Evolutionary conservation across 2,113 vertebrate genomes (phyloP).

Genomic region (Burhinus bistriatus): DNA sequence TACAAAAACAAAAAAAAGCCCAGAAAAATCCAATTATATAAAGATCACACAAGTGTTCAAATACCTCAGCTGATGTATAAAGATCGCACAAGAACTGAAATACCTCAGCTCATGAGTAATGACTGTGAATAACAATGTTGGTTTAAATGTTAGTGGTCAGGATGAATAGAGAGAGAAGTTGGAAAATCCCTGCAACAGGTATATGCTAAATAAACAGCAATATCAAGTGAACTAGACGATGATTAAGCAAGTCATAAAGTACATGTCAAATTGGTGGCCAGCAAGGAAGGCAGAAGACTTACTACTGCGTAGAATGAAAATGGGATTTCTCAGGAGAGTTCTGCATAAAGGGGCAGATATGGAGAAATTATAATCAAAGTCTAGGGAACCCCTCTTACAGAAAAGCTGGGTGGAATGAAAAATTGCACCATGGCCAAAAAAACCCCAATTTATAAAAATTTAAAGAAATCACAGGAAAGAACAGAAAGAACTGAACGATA

Average conservation of each 20-base stretch:
- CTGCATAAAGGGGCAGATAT: not conserved
- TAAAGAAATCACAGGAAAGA: not conserved
- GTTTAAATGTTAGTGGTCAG: not conserved
- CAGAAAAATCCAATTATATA: not conserved
- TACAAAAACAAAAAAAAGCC: not conserved
- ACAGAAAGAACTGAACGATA: not conserved
- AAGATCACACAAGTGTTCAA: not conserved
- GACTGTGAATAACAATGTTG: not conserved
- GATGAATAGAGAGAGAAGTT: not conserved
- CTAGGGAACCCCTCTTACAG: not conserved
- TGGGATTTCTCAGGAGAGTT: not conserved
- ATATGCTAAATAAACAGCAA: not conserved
- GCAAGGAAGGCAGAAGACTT: not conserved
- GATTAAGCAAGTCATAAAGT: not conserved
- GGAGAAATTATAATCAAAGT: not conserved
- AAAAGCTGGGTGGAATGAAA: not conserved
- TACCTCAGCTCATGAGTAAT: not conserved
- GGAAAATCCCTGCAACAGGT: not conserved
- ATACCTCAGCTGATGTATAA: not conserved
- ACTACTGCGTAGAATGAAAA: not conserved
- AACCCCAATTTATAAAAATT: not conserved
- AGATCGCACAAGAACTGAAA: not conserved
- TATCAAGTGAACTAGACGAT: not conserved
- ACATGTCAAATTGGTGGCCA: not conserved
- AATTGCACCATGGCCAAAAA: not conserved